phyloP scores from a whole-genome alignment of 2,113 vertebrate genomes.

The Lipophrys pholis region DNA sequence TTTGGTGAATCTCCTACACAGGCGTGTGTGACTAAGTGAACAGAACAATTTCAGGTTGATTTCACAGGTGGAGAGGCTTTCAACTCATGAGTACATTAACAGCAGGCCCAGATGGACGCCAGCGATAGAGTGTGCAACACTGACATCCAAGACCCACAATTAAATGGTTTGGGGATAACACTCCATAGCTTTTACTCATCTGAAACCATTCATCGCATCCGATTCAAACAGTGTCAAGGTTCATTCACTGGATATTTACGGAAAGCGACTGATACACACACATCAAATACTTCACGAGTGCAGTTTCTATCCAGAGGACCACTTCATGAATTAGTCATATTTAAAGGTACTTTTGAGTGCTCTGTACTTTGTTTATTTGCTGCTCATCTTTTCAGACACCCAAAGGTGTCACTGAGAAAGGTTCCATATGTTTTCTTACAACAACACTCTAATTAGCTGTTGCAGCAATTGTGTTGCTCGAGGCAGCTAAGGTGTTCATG shows the following conservation, averaged over 20 bases:
- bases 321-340: slow-evolving; percentile 34
- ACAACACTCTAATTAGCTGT: background rate
- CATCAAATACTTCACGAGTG: slow-evolving; percentile 5
- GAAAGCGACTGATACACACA: background rate
- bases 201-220: slow-evolving; percentile 2
- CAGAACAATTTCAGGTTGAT: background rate
- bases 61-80: slow-evolving; percentile 55
- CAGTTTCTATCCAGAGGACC: slow-evolving; percentile 1
- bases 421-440: background rate
- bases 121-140: slow-evolving; percentile 13
- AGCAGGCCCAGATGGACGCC: slow-evolving; percentile 35
- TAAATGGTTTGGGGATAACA: slow-evolving; percentile 13
- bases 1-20: slow-evolving; percentile 2
- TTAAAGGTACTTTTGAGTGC: no score
- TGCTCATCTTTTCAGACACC: background rate
- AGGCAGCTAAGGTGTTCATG: background rate
- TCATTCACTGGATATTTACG: background rate
- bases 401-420: background rate
- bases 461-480: background rate
- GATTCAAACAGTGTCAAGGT: slow-evolving; percentile 1
- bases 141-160: slow-evolving; percentile 7
- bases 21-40: background rate
- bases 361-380: background rate
- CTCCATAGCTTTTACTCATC: slow-evolving; percentile 2
- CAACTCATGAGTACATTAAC: slow-evolving; percentile 33